phyloP scores from a whole-genome alignment of 2,113 vertebrate genomes.

The Coreoperca whiteheadi region DNA sequence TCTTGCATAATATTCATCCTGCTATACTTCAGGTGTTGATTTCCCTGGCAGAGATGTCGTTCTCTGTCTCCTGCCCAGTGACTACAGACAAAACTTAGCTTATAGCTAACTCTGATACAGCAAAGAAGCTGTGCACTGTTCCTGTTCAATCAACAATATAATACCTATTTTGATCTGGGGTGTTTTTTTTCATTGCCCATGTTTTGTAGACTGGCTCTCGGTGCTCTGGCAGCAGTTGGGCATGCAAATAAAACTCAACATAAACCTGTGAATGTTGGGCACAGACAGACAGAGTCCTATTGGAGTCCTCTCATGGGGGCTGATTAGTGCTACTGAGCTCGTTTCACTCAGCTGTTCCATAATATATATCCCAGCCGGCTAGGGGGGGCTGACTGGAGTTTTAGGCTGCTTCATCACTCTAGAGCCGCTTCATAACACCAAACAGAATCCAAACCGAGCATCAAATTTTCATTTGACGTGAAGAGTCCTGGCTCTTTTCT shows the following conservation, averaged over 20 bases:
- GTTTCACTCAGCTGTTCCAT: constrained; percentile 22
- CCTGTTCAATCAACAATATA: no score
- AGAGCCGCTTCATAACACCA: constrained; percentile 7
- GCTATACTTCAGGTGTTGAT: no score
- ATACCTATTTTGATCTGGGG: neutral
- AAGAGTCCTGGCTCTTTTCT: neutral
- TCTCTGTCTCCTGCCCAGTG: no score
- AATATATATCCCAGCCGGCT: constrained; percentile 6
- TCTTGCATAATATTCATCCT: neutral
- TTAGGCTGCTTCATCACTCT: neutral
- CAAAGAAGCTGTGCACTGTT: no score
- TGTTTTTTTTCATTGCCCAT: neutral
- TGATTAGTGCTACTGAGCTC: constrained; percentile 29
- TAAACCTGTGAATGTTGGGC: constrained; percentile 8
- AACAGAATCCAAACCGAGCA: constrained; percentile 14
- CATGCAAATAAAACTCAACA: constrained; percentile 12
- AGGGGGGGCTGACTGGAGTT: neutral
- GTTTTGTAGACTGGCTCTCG: neutral
- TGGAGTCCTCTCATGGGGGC: constrained; percentile 19
- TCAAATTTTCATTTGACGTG: neutral
- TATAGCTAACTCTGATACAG: no score
- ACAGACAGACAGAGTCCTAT: neutral
- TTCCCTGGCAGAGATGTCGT: no score
- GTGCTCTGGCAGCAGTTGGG: neutral
- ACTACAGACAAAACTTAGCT: no score